Percentiles rank a stretch among this genome's conserved stretches.
Evolutionary conservation across 2,888 invertebrate genomes (phyloP).

Genomic region (Eilema depressum): DNA sequence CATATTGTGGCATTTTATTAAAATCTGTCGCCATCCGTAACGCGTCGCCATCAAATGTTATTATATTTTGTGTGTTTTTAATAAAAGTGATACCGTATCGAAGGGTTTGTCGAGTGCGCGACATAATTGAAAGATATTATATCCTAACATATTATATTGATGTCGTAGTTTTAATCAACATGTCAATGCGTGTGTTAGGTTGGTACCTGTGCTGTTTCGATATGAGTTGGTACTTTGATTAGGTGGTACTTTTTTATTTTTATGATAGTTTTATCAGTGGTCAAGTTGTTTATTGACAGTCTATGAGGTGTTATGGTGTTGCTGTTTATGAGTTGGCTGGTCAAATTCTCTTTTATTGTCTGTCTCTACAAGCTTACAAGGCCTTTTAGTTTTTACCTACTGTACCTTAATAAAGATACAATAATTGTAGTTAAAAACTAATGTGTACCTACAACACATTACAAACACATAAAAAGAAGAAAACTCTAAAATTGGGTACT

Average conservation of each 20-base stretch:
- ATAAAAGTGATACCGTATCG: slow-evolving; percentile 50
- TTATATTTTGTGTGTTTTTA: slow-evolving; percentile 55
- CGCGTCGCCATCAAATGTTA: slow-evolving; percentile 48
- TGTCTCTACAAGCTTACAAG: not conserved
- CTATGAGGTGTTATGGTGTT: not conserved
- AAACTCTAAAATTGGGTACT: too few relatives aligned
- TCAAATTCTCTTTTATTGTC: not conserved
- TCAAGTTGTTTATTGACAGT: not conserved
- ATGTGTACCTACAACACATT: too few relatives aligned
- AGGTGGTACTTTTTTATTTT: slow-evolving; percentile 1
- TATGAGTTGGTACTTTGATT: not conserved
- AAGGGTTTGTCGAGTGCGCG: slow-evolving; percentile 40
- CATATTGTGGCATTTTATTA: slow-evolving; percentile 55
- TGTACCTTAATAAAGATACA: too few relatives aligned
- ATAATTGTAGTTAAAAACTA: too few relatives aligned
- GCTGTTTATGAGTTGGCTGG: not conserved
- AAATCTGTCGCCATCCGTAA: slow-evolving; percentile 56
- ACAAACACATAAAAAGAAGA: too few relatives aligned
- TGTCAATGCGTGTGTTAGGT: slow-evolving; percentile 16
- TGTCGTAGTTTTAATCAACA: slow-evolving; percentile 38
- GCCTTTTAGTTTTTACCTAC: too few relatives aligned
- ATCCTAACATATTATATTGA: slow-evolving; percentile 31
- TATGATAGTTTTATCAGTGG: not conserved
- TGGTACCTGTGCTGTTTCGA: not conserved
- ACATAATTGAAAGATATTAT: slow-evolving; percentile 46